Evolutionary conservation across 1,140 invertebrate genomes (phyloP), one percentile per base, ranked within the genome.

Genomic region (Tachypleus tridentatus): DNA sequence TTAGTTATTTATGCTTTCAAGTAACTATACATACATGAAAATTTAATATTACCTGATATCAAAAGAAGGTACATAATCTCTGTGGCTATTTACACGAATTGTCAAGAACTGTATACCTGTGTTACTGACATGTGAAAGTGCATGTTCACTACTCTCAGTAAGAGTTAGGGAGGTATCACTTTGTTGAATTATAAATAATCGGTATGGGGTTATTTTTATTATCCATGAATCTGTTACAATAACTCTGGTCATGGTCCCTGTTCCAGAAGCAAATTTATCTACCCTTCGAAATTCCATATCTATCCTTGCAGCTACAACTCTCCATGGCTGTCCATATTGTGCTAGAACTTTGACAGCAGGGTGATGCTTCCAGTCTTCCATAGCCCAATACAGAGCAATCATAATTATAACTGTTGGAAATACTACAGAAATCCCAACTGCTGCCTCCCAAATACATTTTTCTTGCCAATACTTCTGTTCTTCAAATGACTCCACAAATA

Each of bases 171-270:
- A 78, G 53, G 88, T 84, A 75, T 93, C 87, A 72, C 79, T 83
- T 74, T 93, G 89, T 74, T 89, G 86, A 1, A 86, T 84, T 57
- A 92, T 73, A 70, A 86, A 78, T 0, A 93, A 73, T 70, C 76
- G 83, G 73, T 93, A 91, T 58, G 87, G 84, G 0, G 84, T 80
- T 3, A 90, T 83, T 79, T 91, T 91, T 49, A 95, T 84, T n/a
- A 95, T 83, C 90, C 91, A 95, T 70, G 86, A 90, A 72, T 90
- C 85, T 2, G 89, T 93, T 4, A 86, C 87, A 68, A 92, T 81
- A 51, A 91, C 78, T 71, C 83, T 84, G 60, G 80, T 83, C 49
- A 88, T 79, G 4, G 84, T 81, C 74, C 83, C 87, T 59, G 84
- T 80, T 60, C 84, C 80, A 65, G 89, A 83, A 47, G 80, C 82